Conservation (phyloP, 2,797 vertebrate species). For the Enteromius argenteus region DNA sequence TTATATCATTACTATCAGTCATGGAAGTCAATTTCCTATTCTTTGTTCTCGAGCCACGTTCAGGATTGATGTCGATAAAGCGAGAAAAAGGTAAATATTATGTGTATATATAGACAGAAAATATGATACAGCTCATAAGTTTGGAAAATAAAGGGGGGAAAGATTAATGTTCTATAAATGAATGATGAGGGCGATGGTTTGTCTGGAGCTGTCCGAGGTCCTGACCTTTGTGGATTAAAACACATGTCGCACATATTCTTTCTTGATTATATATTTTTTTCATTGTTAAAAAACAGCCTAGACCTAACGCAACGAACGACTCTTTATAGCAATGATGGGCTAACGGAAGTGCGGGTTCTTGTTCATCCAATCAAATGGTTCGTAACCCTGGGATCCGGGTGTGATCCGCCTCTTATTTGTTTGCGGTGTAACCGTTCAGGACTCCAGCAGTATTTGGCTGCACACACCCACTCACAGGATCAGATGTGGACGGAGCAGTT, state of each 20-base stretch:
- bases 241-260: neutral
- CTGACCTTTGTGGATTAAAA: slow-evolving; percentile 24
- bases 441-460: slow-evolving; percentile 71
- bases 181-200: neutral
- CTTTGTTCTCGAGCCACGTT: neutral
- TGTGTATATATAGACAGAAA: neutral
- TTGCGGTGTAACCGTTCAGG: slow-evolving; percentile 57
- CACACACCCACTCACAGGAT: slow-evolving; percentile 70
- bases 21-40: neutral
- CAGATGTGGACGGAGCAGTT: slow-evolving; percentile 15
- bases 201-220: slow-evolving; percentile 54
- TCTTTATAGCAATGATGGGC: no score
- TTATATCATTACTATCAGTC: neutral
- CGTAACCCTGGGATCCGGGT: slow-evolving; percentile 58
- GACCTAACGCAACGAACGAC: neutral
- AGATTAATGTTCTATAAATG: neutral
- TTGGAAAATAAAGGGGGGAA: neutral
- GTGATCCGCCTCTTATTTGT: slow-evolving; percentile 75
- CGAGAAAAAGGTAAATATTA: neutral
- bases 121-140: neutral
- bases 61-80: neutral
- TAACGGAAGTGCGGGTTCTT: slow-evolving; percentile 57
- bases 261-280: neutral
- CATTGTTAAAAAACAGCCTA: neutral
- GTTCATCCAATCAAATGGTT: slow-evolving; percentile 31